These are phyloP conservation scores for Lophura nycthemera DNA, from an alignment of 2,113 vertebrate species.

Conservation along the genomic window DNA sequence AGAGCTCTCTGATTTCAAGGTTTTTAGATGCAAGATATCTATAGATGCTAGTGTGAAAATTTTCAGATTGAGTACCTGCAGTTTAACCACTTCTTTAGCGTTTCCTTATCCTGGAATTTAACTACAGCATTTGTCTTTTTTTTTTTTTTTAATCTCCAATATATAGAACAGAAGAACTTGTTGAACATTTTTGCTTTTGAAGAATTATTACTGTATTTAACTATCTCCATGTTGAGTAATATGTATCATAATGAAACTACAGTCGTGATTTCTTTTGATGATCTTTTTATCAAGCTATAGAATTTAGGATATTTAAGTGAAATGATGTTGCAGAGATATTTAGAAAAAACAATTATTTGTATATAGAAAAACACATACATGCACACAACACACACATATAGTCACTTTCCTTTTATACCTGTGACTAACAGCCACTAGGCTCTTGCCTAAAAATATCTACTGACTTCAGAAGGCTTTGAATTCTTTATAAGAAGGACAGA, in stretches of 20 bases:
- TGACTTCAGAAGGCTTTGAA: background rate
- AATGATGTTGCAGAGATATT: background rate
- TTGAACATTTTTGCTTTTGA: background rate
- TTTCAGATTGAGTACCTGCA: background rate
- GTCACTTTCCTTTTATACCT: constrained; percentile 14
- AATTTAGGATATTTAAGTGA: background rate
- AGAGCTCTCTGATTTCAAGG: background rate
- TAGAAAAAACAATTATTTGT: background rate
- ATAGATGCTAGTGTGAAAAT: background rate
- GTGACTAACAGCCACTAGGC: background rate
- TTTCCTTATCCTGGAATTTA: background rate
- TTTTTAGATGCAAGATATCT: background rate
- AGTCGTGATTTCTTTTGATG: background rate
- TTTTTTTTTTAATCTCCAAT: background rate
- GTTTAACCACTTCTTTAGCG: background rate
- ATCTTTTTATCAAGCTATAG: background rate
- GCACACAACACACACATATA: background rate
- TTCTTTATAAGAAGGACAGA: background rate
- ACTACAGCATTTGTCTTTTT: background rate
- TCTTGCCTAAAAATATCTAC: constrained; percentile 19
- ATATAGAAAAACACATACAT: background rate
- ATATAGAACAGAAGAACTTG: background rate
- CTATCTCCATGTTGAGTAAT: background rate
- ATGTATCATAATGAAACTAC: background rate
- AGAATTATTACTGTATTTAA: background rate